Base-by-base conservation (phyloP, 2,113 vertebrate genomes). In the Sylvia atricapilla region DNA sequence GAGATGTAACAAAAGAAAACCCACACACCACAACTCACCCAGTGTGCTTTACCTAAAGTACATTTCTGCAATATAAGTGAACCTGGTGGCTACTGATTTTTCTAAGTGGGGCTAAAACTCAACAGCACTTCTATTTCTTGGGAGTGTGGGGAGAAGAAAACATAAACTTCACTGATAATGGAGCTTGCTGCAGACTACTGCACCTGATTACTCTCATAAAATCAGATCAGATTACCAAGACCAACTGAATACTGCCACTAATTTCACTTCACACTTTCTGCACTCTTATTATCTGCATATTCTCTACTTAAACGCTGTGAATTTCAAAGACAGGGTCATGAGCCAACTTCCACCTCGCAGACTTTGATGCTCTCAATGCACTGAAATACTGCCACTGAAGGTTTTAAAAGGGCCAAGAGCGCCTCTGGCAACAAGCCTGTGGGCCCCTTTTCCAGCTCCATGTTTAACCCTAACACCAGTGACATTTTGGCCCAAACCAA, bases 401-500 rank as follows among this genome's bases (percentile, higher is more conserved):
- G 37, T 13, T 50, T 78, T 10, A 21, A 19, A 83, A 46, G 16
- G 24, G 25, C 30, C 47, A 47, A 49, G 22, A 49, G 22, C 6
- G 17, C 41, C 33, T 12, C 13, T 2, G 37, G 4, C 53, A 30
- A 15, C 10, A 28, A 33, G 20, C 3, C 37, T 4, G 1, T 0
- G 11, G 30, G 21, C 23, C 46, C 6, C 72, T 53, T 67, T n/a
- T 15, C 27, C 58, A 52, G 22, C 46, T 62, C 16, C 10, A 0
- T 10, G 17, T 37, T 21, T 47, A 80, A 43, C 3, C 30, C 55
- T 1, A n/a, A 9, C 33, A 44, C 2, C 22, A 23, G n/a, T 15
- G 35, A 31, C 27, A 3, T 10, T 15, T 1, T 12, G 11, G 46
- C 15, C 30, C 33, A 58, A 33, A 11, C 4, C 19, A 69, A 72